phyloP scores from a whole-genome alignment of 2,797 vertebrate species.

The Cirrhinus molitorella region DNA sequence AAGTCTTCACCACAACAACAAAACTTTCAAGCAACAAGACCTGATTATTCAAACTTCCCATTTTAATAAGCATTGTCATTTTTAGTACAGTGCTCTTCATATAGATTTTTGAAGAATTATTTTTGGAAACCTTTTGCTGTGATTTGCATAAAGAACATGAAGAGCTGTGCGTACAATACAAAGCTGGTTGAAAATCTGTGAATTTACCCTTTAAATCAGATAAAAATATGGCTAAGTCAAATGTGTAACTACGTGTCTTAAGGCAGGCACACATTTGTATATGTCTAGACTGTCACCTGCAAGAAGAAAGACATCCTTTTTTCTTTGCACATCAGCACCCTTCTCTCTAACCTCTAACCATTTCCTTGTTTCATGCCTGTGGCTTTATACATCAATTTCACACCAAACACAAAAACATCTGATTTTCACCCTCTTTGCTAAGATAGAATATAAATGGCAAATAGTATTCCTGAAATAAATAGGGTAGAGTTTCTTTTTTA shows the following conservation, averaged over 20 bases:
- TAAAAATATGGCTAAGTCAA: no score
- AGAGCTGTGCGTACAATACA: no score
- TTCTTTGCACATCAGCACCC: constrained; percentile 5
- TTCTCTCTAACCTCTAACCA: constrained; percentile 48
- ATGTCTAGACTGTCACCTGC: neutral
- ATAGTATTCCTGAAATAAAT: neutral
- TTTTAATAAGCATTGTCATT: neutral
- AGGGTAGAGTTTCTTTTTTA: no score
- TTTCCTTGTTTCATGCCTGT: constrained; percentile 43
- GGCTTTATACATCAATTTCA: constrained; percentile 80
- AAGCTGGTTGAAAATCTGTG: neutral
- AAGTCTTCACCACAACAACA: neutral
- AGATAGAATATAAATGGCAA: neutral
- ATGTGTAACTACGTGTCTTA: no score
- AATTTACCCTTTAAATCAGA: neutral
- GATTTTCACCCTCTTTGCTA: neutral
- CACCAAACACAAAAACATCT: neutral
- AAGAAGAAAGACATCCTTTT: neutral
- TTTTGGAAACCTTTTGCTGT: neutral
- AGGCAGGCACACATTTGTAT: neutral
- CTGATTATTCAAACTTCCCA: neutral
- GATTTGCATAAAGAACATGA: neutral
- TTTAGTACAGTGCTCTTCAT: neutral
- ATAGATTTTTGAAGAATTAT: neutral
- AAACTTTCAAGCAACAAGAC: neutral